phyloP scores from a whole-genome alignment of 2,888 invertebrate genomes.

The Tetrapedia diversipes region DNA sequence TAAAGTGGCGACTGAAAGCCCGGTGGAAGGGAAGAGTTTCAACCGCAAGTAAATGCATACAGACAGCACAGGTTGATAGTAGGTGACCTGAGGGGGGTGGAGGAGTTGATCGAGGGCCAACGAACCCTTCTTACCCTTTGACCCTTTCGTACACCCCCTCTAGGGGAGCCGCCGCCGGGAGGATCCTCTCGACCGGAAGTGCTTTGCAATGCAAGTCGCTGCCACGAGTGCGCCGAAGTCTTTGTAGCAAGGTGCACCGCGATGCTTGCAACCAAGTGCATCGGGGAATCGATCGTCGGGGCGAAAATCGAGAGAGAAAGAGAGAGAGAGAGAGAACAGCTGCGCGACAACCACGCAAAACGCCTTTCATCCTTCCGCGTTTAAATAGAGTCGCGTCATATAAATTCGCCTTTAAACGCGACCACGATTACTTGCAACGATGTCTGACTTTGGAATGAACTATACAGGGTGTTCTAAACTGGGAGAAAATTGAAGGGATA shows the following conservation, averaged over 20 bases:
- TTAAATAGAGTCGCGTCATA: slow-evolving; percentile 26
- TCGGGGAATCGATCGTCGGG: slow-evolving; percentile 59
- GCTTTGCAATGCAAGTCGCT: slow-evolving; percentile 71
- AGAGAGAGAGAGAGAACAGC: slow-evolving; percentile 8
- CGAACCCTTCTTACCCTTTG: slow-evolving; percentile 77
- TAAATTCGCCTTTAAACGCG: slow-evolving; percentile 2
- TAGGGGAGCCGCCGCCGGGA: slow-evolving; percentile 55
- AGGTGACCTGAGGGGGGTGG: slow-evolving; percentile 46
- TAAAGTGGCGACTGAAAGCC: slow-evolving; percentile 41
- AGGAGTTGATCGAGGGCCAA: slow-evolving; percentile 72
- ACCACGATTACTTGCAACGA: too few species aligned
- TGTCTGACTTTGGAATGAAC: neutral
- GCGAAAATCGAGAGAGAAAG: slow-evolving; percentile 40
- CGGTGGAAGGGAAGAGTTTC: slow-evolving; percentile 24
- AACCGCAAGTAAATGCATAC: slow-evolving; percentile 61
- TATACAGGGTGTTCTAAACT: too few species aligned
- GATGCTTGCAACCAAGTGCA: slow-evolving; percentile 58
- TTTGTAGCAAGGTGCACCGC: slow-evolving; percentile 60
- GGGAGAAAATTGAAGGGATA: too few species aligned
- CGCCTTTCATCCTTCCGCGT: slow-evolving; percentile 13
- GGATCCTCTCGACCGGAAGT: slow-evolving; percentile 71
- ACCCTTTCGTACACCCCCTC: slow-evolving; percentile 62
- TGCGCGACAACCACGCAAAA: slow-evolving; percentile 30
- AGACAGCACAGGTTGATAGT: slow-evolving; percentile 61
- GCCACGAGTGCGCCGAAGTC: slow-evolving; percentile 63